phyloP scores from a whole-genome alignment of 2,888 invertebrate species.

The Drosophila peninsularis region DNA sequence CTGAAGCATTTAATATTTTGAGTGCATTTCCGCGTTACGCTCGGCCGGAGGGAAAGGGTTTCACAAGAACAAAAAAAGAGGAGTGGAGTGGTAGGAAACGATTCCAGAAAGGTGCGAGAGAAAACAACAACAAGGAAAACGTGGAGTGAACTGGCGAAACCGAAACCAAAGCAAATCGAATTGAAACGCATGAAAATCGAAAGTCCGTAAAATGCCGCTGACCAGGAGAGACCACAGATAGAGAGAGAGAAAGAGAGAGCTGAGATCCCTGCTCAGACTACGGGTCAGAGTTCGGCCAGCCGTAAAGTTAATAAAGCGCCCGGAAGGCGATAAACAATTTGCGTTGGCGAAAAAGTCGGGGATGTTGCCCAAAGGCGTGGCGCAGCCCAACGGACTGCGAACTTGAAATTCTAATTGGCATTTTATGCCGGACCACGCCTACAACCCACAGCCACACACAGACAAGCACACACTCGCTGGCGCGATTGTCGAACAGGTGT shows the following conservation, averaged over 20 bases:
- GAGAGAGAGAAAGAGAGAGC: not conserved
- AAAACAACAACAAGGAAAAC: constrained; percentile 4
- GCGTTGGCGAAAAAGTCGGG: constrained; percentile 51
- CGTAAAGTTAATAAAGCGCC: constrained; percentile 77
- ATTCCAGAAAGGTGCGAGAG: constrained; percentile 23
- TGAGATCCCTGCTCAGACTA: constrained; percentile 12
- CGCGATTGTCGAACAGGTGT: constrained; percentile 74
- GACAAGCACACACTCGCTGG: not conserved
- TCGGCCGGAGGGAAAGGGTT: constrained; percentile 9
- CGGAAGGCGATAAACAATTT: constrained; percentile 74
- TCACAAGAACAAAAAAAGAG: not conserved
- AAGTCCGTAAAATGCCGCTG: constrained; percentile 37
- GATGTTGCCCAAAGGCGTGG: constrained; percentile 43
- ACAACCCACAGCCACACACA: constrained; percentile 11
- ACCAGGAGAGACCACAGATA: constrained; percentile 1
- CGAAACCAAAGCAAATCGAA: constrained; percentile 33
- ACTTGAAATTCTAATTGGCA: constrained; percentile 79
- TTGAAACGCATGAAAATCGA: constrained; percentile 54
- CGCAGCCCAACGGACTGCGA: constrained; percentile 56
- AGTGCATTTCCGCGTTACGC: constrained; percentile 79
- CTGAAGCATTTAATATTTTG: constrained; percentile 83
- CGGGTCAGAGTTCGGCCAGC: constrained; percentile 41
- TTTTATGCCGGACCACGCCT: constrained; percentile 64
- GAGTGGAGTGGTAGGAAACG: not conserved
- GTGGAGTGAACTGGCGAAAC: constrained; percentile 4